Base-by-base conservation (phyloP, 2,888 invertebrate genomes). In the Nipponacmea schrenckii region DNA sequence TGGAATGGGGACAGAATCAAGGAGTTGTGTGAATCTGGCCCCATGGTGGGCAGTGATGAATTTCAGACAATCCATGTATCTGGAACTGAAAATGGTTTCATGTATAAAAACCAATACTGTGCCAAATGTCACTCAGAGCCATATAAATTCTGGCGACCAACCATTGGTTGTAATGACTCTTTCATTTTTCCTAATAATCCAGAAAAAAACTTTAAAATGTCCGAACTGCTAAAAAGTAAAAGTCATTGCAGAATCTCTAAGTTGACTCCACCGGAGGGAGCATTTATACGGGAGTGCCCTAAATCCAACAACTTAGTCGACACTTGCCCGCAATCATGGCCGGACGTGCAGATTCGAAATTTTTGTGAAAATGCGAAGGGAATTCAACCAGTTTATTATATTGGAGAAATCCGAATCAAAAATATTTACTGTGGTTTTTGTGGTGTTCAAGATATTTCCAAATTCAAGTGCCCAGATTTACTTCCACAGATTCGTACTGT, bases 21-120 rank as follows among this genome's bases (percentile, higher is more conserved):
- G 24, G 20, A 56, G 10, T 24, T 56, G 20, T 56, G 56, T 56
- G 56, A 56, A 56, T 14, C 20, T 10, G 56, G 56, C 20, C 20
- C 20, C n/a, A 56, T 24, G 24, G n/a, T 20, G 24, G 56, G 24
- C 5, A 12, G 56, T 20, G 56, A n/a, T 24, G 56, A 56, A 20
- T 56, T 56, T 56, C 56, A 56, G n/a, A 56, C 56, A 10, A 56
- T 80, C 27, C 81, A 80, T 2, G 84, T 84, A 50, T 71, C 74
- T 14, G 78, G 80, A 2, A 50, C 39, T 10, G n/a, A 27, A 5
- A 46, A 72, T 67, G 65, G 76, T 5, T 48, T 80, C 10, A 69
- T 80, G 15, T 83, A 74, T 67, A 78, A 70, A 48, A 83, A 83
- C 64, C 70, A 77, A 68, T 81, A 77, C 67, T 80, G 80, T 50